Conservation (phyloP, 2,888 invertebrate genomes). For the Altica lythri region DNA sequence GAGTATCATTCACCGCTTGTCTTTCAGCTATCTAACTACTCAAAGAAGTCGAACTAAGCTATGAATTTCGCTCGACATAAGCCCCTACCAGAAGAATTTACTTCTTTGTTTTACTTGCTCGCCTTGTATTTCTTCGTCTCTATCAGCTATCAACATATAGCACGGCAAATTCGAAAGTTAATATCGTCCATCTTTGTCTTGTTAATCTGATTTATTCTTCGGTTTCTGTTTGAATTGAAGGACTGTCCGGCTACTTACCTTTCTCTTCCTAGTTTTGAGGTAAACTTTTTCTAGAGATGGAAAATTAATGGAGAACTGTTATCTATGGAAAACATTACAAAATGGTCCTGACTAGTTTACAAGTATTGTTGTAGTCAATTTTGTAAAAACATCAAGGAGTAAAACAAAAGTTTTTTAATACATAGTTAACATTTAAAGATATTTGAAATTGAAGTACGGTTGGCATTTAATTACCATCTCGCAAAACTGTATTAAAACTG, state of each 20-base stretch:
- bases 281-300: neutral
- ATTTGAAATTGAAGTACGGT: too few relatives aligned
- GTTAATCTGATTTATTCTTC: neutral
- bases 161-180: constrained; percentile 45
- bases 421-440: too few relatives aligned
- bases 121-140: constrained; percentile 29
- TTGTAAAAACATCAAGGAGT: too few relatives aligned
- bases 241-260: constrained; percentile 38
- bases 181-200: constrained; percentile 34
- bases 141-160: constrained; percentile 38
- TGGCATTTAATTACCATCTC: too few relatives aligned
- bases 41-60: constrained; percentile 41
- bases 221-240: constrained; percentile 37
- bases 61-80: constrained; percentile 45
- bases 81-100: constrained; percentile 40
- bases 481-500: too few relatives aligned
- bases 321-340: too few relatives aligned
- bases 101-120: constrained; percentile 28
- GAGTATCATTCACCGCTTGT: constrained; percentile 32
- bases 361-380: too few relatives aligned
- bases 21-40: constrained; percentile 40
- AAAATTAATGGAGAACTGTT: neutral
- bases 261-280: constrained; percentile 41
- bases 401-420: constrained; percentile 1
- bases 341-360: too few relatives aligned